Evolutionary conservation across 2,113 vertebrate species (phyloP).

Genomic region (Lamprotornis superbus): DNA sequence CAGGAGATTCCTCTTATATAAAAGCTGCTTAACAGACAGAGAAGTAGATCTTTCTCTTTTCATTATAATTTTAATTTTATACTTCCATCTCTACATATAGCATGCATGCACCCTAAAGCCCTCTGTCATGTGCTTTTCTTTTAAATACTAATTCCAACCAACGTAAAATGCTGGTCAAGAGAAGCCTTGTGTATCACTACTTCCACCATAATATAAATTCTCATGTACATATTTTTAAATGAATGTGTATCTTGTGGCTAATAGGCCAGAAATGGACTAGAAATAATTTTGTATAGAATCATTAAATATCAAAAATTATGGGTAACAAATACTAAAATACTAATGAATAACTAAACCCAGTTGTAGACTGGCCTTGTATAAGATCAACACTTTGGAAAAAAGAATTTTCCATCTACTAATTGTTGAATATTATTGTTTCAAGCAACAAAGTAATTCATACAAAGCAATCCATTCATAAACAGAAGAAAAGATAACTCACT

Average conservation of each 20-base stretch:
- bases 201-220: not conserved
- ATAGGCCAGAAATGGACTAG: not conserved
- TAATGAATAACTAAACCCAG: not conserved
- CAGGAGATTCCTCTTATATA: not conserved
- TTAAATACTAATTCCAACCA: not conserved
- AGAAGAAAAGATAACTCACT: not conserved
- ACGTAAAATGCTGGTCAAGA: not conserved
- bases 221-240: not conserved
- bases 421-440: not conserved
- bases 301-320: not conserved
- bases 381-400: not conserved
- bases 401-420: not conserved
- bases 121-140: not conserved
- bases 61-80: not conserved
- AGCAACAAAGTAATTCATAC: not conserved
- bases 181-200: not conserved
- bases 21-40: not conserved
- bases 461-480: not conserved
- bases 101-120: not conserved
- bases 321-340: not conserved
- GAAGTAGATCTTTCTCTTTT: not conserved
- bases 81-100: not conserved
- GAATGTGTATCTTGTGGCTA: not conserved
- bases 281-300: not conserved
- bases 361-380: not conserved